Evolutionary conservation across 1,140 invertebrate genomes (phyloP), one percentile per base, ranked within the genome.

Genomic region (Choristoneura fumiferana): DNA sequence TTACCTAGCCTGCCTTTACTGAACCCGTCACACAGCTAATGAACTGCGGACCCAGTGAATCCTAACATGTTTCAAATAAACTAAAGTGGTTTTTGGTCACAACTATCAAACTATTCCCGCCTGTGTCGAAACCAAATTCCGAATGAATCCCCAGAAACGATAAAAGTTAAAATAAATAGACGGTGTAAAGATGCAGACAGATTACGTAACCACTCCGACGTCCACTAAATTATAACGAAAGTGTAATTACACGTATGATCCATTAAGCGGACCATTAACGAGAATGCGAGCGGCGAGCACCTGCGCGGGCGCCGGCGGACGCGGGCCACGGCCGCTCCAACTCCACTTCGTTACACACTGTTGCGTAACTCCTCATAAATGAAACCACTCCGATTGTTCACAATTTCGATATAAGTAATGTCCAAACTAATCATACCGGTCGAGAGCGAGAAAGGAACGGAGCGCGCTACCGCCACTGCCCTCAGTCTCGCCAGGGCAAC

Each of bases 231-330:
- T 71, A 75, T 64, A 70, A 49, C 65, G 63, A 75, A 71, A 76
- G 71, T 73, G 55, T 67, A 73, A 74, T 74, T 73, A 71, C 68
- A 69, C 62, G 57, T 73, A 67, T 76, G 67, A 76, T 81, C 68
- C 72, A 78, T 78, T 79, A 76, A 71, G 63, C 49, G 49, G 43
- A 63, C 40, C 61, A 62, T 73, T 69, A 76, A 71, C 57, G 64
- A 63, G 61, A 66, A 60, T 43, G 36, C 22, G 22, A 29, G 22
- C 52, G 29, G 43, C 39, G 33, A 29, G 38, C 33, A 22, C 33
- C 38, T 9, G 9, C 34, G 34, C 5, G 39, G 33, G 55, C 34
- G 36, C 49, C 37, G 55, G 15, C 39, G 35, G 57, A n/a, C 33
- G 40, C 40, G 10, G 22, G 34, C 10, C 33, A 43, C 53, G 33